phyloP scores from a whole-genome alignment of 2,113 vertebrate species.

The Phoxinus phoxinus region DNA sequence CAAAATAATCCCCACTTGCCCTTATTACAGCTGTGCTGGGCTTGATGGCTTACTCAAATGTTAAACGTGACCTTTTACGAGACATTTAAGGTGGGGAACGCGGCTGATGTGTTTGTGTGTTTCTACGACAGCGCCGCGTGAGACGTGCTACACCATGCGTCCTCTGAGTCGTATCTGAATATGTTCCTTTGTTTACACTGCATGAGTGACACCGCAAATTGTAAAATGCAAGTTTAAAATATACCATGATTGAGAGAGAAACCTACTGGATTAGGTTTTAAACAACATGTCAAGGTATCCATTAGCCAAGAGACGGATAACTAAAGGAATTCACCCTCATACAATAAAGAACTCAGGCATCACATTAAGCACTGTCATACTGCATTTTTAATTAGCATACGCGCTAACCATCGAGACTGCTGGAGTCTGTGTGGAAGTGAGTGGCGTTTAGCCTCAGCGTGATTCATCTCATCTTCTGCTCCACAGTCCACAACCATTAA shows the following conservation, averaged over 20 bases:
- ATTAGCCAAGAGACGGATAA: neutral
- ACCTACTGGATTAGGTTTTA: neutral
- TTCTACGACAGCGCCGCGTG: neutral
- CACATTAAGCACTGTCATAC: conserved; percentile 9
- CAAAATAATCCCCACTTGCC: conserved; percentile 17
- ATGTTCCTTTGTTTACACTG: neutral
- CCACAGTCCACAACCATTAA: conserved; percentile 24
- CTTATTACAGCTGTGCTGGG: conserved; percentile 26
- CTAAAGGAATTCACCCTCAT: neutral
- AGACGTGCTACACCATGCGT: neutral
- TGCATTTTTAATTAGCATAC: conserved; percentile 32
- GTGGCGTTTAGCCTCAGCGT: neutral
- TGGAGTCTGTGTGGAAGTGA: conserved; percentile 6
- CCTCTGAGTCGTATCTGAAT: conserved; percentile 23
- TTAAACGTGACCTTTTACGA: conserved; percentile 48
- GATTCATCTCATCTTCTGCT: conserved; percentile 26
- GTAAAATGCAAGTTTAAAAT: neutral
- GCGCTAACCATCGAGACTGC: neutral
- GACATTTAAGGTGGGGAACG: conserved; percentile 29
- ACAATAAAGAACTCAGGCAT: neutral
- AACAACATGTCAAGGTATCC: conserved; percentile 28
- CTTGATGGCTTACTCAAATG: conserved; percentile 37
- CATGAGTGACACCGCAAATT: conserved; percentile 22
- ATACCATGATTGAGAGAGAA: conserved; percentile 14
- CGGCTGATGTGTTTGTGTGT: conserved; percentile 12